Evolutionary conservation across 1,140 invertebrate species (phyloP), one percentile per base, ranked within the genome.

Genomic region (Zaprionus inermis): DNA sequence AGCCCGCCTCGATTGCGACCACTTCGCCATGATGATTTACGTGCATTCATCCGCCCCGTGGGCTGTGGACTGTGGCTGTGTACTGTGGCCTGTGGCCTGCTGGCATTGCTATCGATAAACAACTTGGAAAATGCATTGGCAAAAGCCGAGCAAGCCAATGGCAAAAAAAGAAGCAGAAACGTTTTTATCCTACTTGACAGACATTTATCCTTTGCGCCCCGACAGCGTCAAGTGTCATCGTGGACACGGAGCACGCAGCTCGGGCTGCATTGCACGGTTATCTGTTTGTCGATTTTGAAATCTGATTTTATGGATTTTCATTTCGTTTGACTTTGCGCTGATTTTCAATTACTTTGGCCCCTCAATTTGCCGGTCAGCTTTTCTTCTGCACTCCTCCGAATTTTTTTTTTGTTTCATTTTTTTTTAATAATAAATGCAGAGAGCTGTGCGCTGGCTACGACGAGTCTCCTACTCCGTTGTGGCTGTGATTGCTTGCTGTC

Each of bases 301-400:
- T 88, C 78, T 78, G 84, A 89, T 89, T 89, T 89, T 89, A 84
- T 89, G 84, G 81, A 78, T 89, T 89, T 81, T 89, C 79, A 89
- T 89, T 89, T 84, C 80, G 80, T 76, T 89, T 81, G 84, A 84
- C 84, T 89, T 84, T 81, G 77, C 84, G 65, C 66, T 89, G 83
- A 88, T 88, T 89, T 83, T 89, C 78, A 85, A 85, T 88, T 74
- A 76, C 54, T 66, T 55, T 18, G 61, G 18, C 41, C 3, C 68
- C 41, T 51, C 28, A 10, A 34, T 38, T 32, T 52, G 34, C 16
- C 24, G 1, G 7, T 24, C 1, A 3, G 41, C 18, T 38, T 30
- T 49, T 3, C 32, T 28, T 28, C 24, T 28, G 0, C n/a, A n/a
- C 24, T 28, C 5, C 24, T 28, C 24, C n/a, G n/a, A n/a, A n/a